phyloP scores from a whole-genome alignment of 2,797 vertebrate genomes.

The Octomys mimax region DNA sequence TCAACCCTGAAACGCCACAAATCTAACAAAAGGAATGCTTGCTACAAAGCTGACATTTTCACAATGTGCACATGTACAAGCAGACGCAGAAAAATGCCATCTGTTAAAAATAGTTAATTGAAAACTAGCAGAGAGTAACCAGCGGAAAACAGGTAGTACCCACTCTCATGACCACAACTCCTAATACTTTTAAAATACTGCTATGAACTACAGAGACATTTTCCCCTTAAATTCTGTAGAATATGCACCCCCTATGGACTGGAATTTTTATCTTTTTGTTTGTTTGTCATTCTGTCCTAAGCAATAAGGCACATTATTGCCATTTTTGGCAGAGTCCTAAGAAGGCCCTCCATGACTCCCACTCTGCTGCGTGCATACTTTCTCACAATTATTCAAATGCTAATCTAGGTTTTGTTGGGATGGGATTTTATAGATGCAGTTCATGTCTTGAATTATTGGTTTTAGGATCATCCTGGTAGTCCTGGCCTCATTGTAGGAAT shows the following conservation, averaged over 20 bases:
- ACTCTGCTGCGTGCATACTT: background rate
- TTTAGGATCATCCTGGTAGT: background rate
- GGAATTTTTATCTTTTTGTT: background rate
- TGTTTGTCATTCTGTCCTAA: background rate
- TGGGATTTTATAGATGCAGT: background rate
- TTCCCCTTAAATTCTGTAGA: background rate
- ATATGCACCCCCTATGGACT: background rate
- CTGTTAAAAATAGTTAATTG: slow-evolving; percentile 66
- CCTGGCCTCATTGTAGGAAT: background rate
- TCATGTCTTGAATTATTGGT: background rate
- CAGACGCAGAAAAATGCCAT: slow-evolving; percentile 34
- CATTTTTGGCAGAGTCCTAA: slow-evolving; percentile 5
- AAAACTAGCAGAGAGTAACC: slow-evolving; percentile 28
- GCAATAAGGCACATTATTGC: background rate
- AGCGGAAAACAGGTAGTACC: slow-evolving; percentile 41
- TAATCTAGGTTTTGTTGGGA: background rate
- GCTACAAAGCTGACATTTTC: slow-evolving; percentile 46
- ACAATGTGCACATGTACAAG: slow-evolving; percentile 57
- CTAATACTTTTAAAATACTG: background rate
- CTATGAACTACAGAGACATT: background rate
- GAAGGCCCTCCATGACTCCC: background rate
- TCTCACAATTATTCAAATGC: background rate
- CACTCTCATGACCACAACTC: slow-evolving; percentile 28
- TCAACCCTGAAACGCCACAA: slow-evolving; percentile 10
- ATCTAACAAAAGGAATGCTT: slow-evolving; percentile 48